A percentile compares a stretch with the other conserved stretches of the same genome.
Evolutionary conservation across 1,140 invertebrate species (phyloP).

Genomic region (Drosophila mojavensis): DNA sequence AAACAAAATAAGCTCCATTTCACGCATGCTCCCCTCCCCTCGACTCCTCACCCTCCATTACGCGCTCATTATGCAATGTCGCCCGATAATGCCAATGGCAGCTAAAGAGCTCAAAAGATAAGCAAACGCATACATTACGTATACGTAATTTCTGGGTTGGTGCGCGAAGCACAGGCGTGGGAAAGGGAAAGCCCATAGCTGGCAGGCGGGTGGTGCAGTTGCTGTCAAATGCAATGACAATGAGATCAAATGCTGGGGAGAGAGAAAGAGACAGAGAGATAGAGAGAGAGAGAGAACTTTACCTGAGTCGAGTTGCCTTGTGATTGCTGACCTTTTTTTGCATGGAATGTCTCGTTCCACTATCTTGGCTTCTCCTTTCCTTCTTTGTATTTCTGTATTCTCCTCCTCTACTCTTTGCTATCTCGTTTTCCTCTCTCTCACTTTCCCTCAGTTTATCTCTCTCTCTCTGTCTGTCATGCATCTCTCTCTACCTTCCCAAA

Average conservation of each 20-base stretch:
- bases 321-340: not conserved
- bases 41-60: not conserved
- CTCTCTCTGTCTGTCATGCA: not conserved
- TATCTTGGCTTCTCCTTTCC: too few species aligned
- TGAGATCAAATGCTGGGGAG: not conserved
- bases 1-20: not conserved
- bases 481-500: too few species aligned
- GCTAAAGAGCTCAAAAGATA: conserved; percentile 34
- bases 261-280: too few species aligned
- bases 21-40: not conserved
- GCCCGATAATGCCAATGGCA: conserved; percentile 26
- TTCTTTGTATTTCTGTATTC: too few species aligned
- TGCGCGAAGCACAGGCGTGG: not conserved
- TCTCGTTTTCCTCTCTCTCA: not conserved
- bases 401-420: too few species aligned
- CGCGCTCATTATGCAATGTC: conserved; percentile 35
- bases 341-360: too few species aligned
- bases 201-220: not conserved
- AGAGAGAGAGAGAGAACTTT: too few species aligned
- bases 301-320: not conserved
- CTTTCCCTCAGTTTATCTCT: not conserved
- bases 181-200: not conserved
- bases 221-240: not conserved
- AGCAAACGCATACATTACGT: conserved; percentile 44
- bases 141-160: conserved; percentile 22